Percentiles rank a stretch among this genome's conserved stretches.
Evolutionary conservation across 2,888 invertebrate genomes (phyloP).

Genomic region (Eupeodes luniger): DNA sequence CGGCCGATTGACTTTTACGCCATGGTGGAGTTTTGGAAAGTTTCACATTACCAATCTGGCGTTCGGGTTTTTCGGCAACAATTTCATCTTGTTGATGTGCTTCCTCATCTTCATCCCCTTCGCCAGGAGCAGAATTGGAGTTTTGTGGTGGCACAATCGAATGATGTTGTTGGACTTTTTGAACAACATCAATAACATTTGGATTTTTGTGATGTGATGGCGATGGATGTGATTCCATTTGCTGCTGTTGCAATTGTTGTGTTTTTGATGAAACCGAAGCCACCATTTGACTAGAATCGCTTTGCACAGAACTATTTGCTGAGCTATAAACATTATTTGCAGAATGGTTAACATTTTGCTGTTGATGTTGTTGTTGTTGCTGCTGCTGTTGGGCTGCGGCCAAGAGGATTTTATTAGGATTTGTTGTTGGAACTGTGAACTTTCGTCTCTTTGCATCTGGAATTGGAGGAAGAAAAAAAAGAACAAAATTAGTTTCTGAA

Average conservation of each 20-base stretch:
- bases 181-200: conserved; percentile 50
- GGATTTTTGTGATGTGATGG: conserved; percentile 53
- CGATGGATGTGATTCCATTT: conserved; percentile 49
- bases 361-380: conserved; percentile 50
- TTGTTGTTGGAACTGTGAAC: conserved; percentile 76
- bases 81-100: conserved; percentile 7
- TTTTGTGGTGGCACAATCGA: conserved; percentile 12
- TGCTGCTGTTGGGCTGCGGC: conserved; percentile 55
- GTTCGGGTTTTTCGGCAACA: conserved; percentile 59
- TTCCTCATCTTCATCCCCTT: not conserved
- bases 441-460: conserved; percentile 80
- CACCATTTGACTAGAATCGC: conserved; percentile 72
- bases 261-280: conserved; percentile 49
- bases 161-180: conserved; percentile 55
- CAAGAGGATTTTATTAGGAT: conserved; percentile 78
- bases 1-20: conserved; percentile 76
- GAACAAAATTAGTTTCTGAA: not conserved
- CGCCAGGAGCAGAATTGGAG: not conserved
- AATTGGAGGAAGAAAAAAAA: conserved; percentile 49
- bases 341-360: conserved; percentile 69
- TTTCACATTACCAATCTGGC: conserved; percentile 77
- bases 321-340: conserved; percentile 55
- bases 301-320: conserved; percentile 55
- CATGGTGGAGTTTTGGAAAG: conserved; percentile 79
- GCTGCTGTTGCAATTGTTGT: conserved; percentile 70